Base-by-base conservation (phyloP, 2,888 invertebrate species). In the Xylota segnis region DNA sequence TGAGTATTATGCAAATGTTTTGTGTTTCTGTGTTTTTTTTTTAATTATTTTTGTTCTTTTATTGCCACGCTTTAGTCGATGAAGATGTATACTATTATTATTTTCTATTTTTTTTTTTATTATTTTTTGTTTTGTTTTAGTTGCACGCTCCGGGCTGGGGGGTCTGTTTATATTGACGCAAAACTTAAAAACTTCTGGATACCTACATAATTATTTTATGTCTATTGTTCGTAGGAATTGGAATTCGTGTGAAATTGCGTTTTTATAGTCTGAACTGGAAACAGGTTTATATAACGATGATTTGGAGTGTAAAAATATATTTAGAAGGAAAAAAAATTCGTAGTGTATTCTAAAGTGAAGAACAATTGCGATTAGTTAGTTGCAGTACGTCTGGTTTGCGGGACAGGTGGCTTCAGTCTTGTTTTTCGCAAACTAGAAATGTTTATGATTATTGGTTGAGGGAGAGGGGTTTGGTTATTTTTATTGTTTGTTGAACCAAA, bases 1-100 rank as follows among this genome's bases (percentile, higher is more conserved):
- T 54, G n/a, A 32, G 72, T 72, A 34, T 66, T 66, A 66, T 66
- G 75, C 75, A 75, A 66, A 75, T 32, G 29, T 32, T 6, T 9
- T 34, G 0, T 34, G 1, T 34, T 34, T 56, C 65, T 43, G 32
- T 9, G 2, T 7, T 34, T 34, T 34, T 34, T 56, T 75, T 43
- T 74, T 63, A 43, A 43, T 75, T 75, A 75, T 75, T 66, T 75
- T 75, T 29, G 56, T 66, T 75, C 23, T 66, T 75, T 61, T 75
- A 75, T 75, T 75, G 56, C 58, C 37, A 43, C 45, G 43, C 43
- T 56, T 56, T 34, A 23, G 34, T 70, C 10, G 32, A n/a, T 23
- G 10, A 52, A 14, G 16, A 23, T 50, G 27, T 18, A 10, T 54
- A 18, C 3, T 23, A 23, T 23, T 23, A 23, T 23, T 23, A 2